phyloP scores from a whole-genome alignment of 2,888 invertebrate species.

The Eupelmus urozonus region DNA sequence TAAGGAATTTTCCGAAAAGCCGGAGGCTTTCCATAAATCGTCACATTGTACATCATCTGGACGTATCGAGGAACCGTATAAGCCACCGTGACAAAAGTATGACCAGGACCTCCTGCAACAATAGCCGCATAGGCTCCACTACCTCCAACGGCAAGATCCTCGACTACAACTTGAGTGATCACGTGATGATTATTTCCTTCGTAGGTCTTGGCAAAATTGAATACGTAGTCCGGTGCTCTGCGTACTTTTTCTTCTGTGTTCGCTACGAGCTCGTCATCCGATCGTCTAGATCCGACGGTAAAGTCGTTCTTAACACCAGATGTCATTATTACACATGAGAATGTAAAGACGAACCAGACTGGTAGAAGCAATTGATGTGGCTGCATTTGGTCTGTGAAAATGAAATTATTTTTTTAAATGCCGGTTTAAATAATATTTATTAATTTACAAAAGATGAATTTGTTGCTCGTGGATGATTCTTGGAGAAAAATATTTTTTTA shows the following conservation, averaged over 20 bases:
- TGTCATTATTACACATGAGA: too few relatives aligned
- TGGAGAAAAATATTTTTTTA: too few relatives aligned
- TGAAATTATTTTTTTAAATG: neutral
- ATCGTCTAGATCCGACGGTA: slow-evolving; percentile 21
- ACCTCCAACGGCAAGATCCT: neutral
- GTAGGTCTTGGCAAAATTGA: slow-evolving; percentile 39
- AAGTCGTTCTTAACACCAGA: neutral
- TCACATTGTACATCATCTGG: slow-evolving; percentile 22
- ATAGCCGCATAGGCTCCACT: slow-evolving; percentile 37
- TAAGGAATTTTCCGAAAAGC: slow-evolving; percentile 40
- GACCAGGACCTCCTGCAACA: slow-evolving; percentile 45
- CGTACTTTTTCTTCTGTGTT: neutral
- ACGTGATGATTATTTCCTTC: slow-evolving; percentile 21
- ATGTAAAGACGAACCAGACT: too few relatives aligned
- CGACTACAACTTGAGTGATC: slow-evolving; percentile 36
- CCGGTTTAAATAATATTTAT: neutral
- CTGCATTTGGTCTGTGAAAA: neutral
- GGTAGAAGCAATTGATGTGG: too few relatives aligned
- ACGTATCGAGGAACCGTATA: slow-evolving; percentile 32
- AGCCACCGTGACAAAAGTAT: slow-evolving; percentile 39
- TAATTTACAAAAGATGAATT: neutral
- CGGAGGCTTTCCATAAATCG: slow-evolving; percentile 32
- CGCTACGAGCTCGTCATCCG: slow-evolving; percentile 28
- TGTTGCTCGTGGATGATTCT: neutral
- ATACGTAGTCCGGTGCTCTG: slow-evolving; percentile 32